Evolutionary conservation across 2,797 vertebrate genomes (phyloP).

Genomic region (Taeniopygia guttata): DNA sequence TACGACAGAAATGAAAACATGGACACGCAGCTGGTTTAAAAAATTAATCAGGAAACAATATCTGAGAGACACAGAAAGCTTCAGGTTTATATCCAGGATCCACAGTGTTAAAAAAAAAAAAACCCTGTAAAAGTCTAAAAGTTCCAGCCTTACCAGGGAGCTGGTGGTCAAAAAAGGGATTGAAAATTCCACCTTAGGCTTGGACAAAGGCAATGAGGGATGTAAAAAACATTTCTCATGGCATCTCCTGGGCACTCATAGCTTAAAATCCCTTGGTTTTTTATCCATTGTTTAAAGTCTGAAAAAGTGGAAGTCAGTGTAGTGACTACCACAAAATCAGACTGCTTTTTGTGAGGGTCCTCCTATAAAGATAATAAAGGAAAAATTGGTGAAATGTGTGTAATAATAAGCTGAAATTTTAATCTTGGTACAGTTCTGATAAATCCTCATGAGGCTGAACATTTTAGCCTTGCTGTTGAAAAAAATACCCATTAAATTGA

Average conservation of each 20-base stretch:
- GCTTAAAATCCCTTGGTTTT: background rate
- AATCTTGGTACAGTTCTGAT: background rate
- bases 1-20: background rate
- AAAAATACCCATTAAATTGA: background rate
- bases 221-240: background rate
- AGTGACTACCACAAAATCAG: background rate
- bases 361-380: background rate
- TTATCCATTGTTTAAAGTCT: background rate
- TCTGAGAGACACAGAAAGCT: background rate
- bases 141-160: background rate
- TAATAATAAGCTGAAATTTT: background rate
- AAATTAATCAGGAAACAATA: background rate
- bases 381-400: background rate
- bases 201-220: background rate
- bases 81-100: background rate
- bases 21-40: background rate
- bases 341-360: background rate
- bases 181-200: background rate
- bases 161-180: background rate
- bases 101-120: background rate
- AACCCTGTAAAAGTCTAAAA: background rate
- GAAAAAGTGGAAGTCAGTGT: background rate
- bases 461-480: background rate
- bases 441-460: background rate
- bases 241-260: background rate